Conservation (phyloP, 2,888 invertebrate species). For the Lampropteryx suffumata region DNA sequence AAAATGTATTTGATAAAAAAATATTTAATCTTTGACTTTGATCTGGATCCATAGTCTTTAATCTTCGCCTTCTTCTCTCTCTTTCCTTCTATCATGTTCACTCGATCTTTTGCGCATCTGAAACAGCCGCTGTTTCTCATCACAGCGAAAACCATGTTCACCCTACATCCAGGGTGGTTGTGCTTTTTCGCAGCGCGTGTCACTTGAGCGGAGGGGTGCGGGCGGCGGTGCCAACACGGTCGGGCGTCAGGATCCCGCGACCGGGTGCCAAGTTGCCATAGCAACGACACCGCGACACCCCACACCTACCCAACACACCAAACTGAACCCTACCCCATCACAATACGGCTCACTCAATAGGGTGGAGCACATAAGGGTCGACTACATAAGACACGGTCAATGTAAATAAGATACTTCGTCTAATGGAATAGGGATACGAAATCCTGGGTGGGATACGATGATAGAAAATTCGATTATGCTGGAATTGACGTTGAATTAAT, state of each 20-base stretch:
- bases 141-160: conserved; percentile 28
- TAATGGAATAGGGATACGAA: conserved; percentile 81
- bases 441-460: conserved; percentile 79
- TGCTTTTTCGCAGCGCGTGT: conserved; percentile 82
- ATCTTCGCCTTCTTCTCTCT: too few relatives aligned
- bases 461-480: conserved; percentile 71
- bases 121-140: too few relatives aligned
- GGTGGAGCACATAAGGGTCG: conserved; percentile 67
- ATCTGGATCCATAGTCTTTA: too few relatives aligned
- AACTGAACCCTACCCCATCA: conserved; percentile 57
- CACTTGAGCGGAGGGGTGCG: conserved; percentile 77
- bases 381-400: conserved; percentile 81
- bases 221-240: conserved; percentile 82
- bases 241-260: conserved; percentile 84
- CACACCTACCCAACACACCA: conserved; percentile 45
- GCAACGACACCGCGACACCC: conserved; percentile 79
- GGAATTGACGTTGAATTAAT: conserved; percentile 43
- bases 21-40: too few relatives aligned
- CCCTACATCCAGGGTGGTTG: conserved; percentile 69
- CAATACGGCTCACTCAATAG: conserved; percentile 44
- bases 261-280: conserved; percentile 84
- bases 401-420: conserved; percentile 80
- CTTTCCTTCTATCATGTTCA: too few relatives aligned
- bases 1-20: too few relatives aligned
- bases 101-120: too few relatives aligned